These are phyloP conservation scores for Pteropus rufus DNA, from an alignment of 2,797 vertebrate genomes.

Conservation along the genomic window DNA sequence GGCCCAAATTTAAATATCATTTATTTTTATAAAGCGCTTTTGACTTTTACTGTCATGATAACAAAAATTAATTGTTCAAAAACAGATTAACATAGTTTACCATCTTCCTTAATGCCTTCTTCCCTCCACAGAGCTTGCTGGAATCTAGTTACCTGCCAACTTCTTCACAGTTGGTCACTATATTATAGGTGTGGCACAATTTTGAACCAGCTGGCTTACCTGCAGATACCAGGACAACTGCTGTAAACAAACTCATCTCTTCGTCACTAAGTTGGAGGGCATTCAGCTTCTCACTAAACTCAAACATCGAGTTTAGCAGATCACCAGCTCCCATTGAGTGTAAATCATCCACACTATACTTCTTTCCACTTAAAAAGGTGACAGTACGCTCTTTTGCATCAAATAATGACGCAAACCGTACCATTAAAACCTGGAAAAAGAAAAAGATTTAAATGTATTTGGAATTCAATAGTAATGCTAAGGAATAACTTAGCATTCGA, in stretches of 20 bases:
- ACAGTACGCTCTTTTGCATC: slow-evolving; percentile 93
- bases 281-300: slow-evolving; percentile 97
- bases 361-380: slow-evolving; percentile 95
- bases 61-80: background rate
- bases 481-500: slow-evolving; percentile 19
- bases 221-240: slow-evolving; percentile 97
- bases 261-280: slow-evolving; percentile 92
- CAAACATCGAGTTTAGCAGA: slow-evolving; percentile 97
- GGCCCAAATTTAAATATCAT: background rate
- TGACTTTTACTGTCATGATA: background rate
- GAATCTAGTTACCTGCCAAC: background rate
- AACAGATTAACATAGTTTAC: background rate
- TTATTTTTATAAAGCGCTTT: background rate
- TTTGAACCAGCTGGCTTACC: slow-evolving; percentile 85
- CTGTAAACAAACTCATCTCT: slow-evolving; percentile 98
- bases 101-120: slow-evolving; percentile 16
- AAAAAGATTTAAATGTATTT: slow-evolving; percentile 41
- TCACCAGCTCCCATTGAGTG: slow-evolving; percentile 94
- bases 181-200: background rate
- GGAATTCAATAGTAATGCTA: background rate
- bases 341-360: slow-evolving; percentile 92
- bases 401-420: slow-evolving; percentile 95
- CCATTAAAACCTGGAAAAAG: slow-evolving; percentile 93
- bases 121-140: background rate
- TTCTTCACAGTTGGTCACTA: background rate